Evolutionary conservation across 2,113 vertebrate species (phyloP), one percentile per base, ranked within the genome.

Genomic region (Tylochromis polylepis): DNA sequence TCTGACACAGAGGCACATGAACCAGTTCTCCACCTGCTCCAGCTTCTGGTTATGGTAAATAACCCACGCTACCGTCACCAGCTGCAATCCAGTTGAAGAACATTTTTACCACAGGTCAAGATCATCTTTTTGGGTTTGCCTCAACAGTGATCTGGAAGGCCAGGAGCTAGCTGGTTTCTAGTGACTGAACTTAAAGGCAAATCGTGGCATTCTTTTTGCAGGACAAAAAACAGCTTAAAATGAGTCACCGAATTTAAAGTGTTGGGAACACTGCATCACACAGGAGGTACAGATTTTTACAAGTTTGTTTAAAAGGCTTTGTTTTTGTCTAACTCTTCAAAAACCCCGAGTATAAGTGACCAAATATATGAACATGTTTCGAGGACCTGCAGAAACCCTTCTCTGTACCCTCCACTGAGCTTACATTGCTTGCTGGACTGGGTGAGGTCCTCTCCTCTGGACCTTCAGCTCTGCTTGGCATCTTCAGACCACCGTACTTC

Each of bases 401-500:
- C 10, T 12, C 3, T 53, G 20, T 20, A 41, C 55, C 31, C 46
- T 72, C 53, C 14, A 58, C 81, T 65, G 79, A 78, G 67, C 94
- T 91, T 96, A 98, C 98, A 94, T 96, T 98, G 93, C 96, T 85
- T 75, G 97, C 89, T 11, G 98, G 98, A 83, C 90, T 97, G 24
- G 98, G 97, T 79, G 98, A 97, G 24, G 97, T 95, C 91, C 97
- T 97, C 93, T 98, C 98, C 88, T 96, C 96, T 8, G 96, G 94
- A 12, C 27, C 98, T 67, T 99, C 98, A 51, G 97, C 97, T 93
- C 98, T 96, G 88, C 98, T 99, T 14, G 98, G 98, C 98, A 99
- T 99, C 96, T 99, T 99, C 92, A 99, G 96, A 82, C 98, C 98
- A 58, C 98, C 98, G 0, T 99, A 99, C 94, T 99, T 99, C 96